phyloP scores from a whole-genome alignment of 2,888 invertebrate genomes.

The Pristionchus entomophagus region DNA sequence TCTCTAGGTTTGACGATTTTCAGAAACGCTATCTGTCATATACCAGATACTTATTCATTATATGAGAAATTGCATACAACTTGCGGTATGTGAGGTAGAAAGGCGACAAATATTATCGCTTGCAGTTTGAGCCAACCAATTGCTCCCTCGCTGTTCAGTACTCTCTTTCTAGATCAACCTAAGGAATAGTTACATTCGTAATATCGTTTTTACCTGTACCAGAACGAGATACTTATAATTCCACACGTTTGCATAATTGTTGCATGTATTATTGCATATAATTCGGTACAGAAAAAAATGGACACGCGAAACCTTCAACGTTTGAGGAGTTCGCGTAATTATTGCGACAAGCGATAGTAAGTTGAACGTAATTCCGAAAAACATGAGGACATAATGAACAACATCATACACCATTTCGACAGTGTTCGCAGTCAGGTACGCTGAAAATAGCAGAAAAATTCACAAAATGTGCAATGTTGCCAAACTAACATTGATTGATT shows the following conservation, averaged over 20 bases:
- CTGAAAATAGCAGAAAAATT: too few species aligned
- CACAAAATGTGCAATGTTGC: too few species aligned
- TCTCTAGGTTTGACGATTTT: neutral
- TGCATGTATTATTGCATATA: neutral
- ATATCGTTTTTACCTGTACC: neutral
- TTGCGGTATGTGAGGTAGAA: neutral
- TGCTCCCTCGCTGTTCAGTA: neutral
- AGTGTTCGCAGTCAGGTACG: too few species aligned
- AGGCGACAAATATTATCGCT: neutral
- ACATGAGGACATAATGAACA: too few species aligned
- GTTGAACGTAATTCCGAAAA: too few species aligned
- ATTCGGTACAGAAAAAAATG: neutral
- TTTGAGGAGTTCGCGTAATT: too few species aligned
- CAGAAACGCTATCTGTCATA: neutral
- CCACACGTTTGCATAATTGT: neutral
- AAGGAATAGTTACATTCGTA: too few species aligned
- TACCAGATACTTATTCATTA: neutral
- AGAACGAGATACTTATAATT: neutral
- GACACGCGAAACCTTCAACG: too few species aligned
- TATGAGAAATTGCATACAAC: neutral
- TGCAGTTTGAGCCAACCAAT: neutral
- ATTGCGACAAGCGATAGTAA: too few species aligned
- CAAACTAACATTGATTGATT: too few species aligned
- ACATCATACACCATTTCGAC: too few species aligned
- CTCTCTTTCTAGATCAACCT: neutral